These are phyloP conservation scores for Dendrolimus punctatus DNA, from an alignment of 1,140 invertebrate species.

Conservation along the genomic window DNA sequence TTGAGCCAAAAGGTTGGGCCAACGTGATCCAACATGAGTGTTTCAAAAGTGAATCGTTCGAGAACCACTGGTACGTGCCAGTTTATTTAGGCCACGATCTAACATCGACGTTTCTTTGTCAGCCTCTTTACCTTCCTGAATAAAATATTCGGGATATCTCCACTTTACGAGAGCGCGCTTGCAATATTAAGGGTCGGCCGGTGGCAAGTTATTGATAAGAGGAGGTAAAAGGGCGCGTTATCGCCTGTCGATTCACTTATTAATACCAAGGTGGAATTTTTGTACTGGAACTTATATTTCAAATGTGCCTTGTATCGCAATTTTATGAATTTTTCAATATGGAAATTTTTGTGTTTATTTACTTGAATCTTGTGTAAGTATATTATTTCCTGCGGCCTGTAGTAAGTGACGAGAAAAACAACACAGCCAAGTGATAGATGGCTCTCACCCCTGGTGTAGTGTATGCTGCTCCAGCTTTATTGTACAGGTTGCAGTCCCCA, in stretches of 20 bases:
- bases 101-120: constrained; percentile 59
- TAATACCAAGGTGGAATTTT: constrained; percentile 10
- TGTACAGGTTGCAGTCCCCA: no score
- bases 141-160: constrained; percentile 65
- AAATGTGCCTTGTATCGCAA: not conserved
- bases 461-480: no score
- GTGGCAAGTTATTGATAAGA: constrained; percentile 42
- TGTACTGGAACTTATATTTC: not conserved
- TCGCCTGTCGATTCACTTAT: constrained; percentile 17
- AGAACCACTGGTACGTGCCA: constrained; percentile 27
- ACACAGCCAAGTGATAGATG: no score
- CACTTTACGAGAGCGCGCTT: constrained; percentile 24
- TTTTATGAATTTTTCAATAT: not conserved
- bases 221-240: constrained; percentile 17
- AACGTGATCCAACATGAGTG: not conserved
- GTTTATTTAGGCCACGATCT: constrained; percentile 61
- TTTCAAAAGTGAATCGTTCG: constrained; percentile 1
- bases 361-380: no score
- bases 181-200: constrained; percentile 42
- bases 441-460: no score
- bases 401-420: no score
- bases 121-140: constrained; percentile 53
- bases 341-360: no score
- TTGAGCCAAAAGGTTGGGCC: no score
- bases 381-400: no score